Conservation (phyloP, 2,888 invertebrate genomes). For the Drosophila borborema region DNA sequence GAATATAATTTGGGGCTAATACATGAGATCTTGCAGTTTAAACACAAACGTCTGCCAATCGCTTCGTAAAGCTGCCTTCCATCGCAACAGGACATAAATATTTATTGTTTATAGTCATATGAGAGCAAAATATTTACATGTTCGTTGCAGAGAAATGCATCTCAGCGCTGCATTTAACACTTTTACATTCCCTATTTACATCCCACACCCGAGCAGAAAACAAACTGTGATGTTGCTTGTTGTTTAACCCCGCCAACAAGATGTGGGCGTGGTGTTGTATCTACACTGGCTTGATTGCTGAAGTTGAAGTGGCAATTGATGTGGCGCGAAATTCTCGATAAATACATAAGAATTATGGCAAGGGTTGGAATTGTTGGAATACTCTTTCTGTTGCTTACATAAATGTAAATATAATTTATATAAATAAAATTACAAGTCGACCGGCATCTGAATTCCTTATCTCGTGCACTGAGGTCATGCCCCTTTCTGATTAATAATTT, state of each 20-base stretch:
- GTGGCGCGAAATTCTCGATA: conserved; percentile 60
- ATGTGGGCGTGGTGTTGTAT: background rate
- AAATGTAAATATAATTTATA: conserved; percentile 21
- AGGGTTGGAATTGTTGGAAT: background rate
- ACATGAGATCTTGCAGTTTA: background rate
- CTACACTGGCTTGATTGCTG: background rate
- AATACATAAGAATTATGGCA: background rate
- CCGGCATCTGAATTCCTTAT: background rate
- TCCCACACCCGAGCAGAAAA: conserved; percentile 13
- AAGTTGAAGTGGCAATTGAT: conserved; percentile 11
- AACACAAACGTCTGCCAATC: background rate
- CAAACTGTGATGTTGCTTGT: conserved; percentile 14
- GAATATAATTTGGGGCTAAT: background rate
- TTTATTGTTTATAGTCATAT: conserved; percentile 58
- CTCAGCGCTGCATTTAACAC: conserved; percentile 21
- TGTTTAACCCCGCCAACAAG: conserved; percentile 31
- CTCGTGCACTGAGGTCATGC: conserved; percentile 34
- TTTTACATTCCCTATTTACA: conserved; percentile 10
- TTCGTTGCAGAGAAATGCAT: conserved; percentile 23
- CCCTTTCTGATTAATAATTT: conserved; percentile 43
- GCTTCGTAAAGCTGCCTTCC: conserved; percentile 11
- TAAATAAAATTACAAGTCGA: conserved; percentile 8
- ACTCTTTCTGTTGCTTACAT: conserved; percentile 2
- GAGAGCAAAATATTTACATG: conserved; percentile 65
- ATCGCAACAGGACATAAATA: conserved; percentile 56